phyloP scores from a whole-genome alignment of 2,888 invertebrate species.

The Diadromus collaris region DNA sequence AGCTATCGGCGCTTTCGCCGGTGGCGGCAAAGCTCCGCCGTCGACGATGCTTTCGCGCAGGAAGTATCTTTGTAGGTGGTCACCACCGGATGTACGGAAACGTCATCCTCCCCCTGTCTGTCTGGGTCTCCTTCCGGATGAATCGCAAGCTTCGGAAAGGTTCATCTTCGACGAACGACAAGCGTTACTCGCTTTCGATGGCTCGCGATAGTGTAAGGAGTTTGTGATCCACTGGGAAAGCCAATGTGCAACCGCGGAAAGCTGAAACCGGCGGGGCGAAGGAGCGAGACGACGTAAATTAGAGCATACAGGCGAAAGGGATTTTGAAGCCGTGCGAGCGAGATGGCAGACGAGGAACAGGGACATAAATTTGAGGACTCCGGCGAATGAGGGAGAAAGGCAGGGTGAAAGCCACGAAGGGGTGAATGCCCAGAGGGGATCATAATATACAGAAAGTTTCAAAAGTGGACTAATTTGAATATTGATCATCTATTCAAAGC shows the following conservation, averaged over 20 bases:
- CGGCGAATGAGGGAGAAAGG: slow-evolving; percentile 3
- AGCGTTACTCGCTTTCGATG: slow-evolving; percentile 30
- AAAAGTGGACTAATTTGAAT: background rate
- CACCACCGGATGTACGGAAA: slow-evolving; percentile 35
- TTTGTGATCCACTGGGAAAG: slow-evolving; percentile 26
- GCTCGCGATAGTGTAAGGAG: slow-evolving; percentile 26
- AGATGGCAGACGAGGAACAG: slow-evolving; percentile 13
- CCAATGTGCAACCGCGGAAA: slow-evolving; percentile 16
- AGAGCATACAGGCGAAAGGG: background rate
- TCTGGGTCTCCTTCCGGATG: background rate
- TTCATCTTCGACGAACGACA: slow-evolving; percentile 19
- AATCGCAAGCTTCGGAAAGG: slow-evolving; percentile 25
- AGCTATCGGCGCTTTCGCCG: slow-evolving; percentile 35
- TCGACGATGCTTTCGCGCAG: slow-evolving; percentile 28
- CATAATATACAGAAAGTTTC: slow-evolving; percentile 1
- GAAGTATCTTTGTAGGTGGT: slow-evolving; percentile 28
- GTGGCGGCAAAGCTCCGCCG: slow-evolving; percentile 18
- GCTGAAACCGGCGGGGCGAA: background rate
- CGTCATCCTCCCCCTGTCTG: slow-evolving; percentile 19
- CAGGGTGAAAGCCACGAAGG: background rate
- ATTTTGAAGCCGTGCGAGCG: background rate
- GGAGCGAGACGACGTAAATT: slow-evolving; percentile 10
- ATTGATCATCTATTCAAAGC: background rate
- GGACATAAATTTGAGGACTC: background rate
- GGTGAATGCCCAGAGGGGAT: slow-evolving; percentile 1